These are phyloP conservation scores for Micromussa lordhowensis DNA, from an alignment of 92 coral and sea anemone genomes.

Conservation along the genomic window DNA sequence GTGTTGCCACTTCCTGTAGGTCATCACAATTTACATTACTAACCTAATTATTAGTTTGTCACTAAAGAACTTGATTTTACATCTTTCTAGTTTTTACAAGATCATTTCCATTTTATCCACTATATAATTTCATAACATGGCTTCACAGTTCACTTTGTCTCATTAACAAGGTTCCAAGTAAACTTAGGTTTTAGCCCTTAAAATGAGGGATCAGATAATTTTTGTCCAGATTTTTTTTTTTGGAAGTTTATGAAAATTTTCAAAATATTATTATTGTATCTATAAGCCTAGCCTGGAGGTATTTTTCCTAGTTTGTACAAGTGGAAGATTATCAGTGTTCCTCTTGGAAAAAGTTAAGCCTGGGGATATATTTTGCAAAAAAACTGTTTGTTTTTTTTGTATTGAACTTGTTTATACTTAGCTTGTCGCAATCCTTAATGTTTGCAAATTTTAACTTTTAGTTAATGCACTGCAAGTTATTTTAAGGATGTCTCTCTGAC, in stretches of 20 bases:
- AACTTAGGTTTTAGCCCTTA: background rate
- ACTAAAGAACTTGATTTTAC: conserved; percentile 12
- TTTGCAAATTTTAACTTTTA: background rate
- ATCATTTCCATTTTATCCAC: conserved; percentile 25
- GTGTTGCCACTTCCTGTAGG: conserved; percentile 22
- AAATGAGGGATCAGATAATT: background rate
- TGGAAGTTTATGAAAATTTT: background rate
- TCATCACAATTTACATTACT: background rate
- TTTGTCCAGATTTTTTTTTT: background rate
- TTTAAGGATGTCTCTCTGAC: background rate
- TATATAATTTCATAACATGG: background rate
- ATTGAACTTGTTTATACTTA: background rate
- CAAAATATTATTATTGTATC: background rate
- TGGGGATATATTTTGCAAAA: background rate
- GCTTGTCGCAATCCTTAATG: background rate
- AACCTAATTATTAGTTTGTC: background rate
- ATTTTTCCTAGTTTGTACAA: background rate
- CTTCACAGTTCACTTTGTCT: background rate
- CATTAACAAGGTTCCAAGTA: background rate
- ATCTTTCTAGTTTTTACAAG: conserved; percentile 32
- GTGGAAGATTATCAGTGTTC: background rate
- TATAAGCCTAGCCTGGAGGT: background rate
- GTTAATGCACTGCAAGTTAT: background rate
- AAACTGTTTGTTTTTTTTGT: background rate
- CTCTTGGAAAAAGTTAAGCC: background rate